Conservation (phyloP, 2,113 vertebrate species). For the Brevimyrus niger region DNA sequence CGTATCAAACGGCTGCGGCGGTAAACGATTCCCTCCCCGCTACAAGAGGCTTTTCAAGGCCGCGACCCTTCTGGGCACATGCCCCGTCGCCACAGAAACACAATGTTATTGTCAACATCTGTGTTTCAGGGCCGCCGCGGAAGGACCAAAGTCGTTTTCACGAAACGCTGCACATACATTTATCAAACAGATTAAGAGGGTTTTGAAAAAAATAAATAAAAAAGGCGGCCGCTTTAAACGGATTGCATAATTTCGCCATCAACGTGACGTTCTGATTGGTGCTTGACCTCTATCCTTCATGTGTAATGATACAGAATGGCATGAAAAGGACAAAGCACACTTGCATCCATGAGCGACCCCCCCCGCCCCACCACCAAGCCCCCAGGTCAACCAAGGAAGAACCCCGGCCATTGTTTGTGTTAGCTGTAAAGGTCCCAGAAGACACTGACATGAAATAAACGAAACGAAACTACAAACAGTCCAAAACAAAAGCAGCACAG, state of each 20-base stretch:
- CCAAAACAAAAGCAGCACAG: background rate
- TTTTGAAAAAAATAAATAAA: slow-evolving; percentile 51
- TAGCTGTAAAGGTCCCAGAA: background rate
- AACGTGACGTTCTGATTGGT: slow-evolving; percentile 58
- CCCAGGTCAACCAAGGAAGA: slow-evolving; percentile 38
- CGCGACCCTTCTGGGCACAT: background rate
- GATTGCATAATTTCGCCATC: slow-evolving; percentile 65
- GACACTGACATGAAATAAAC: background rate
- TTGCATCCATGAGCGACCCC: background rate
- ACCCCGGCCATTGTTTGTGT: background rate
- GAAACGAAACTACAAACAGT: background rate
- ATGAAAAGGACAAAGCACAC: slow-evolving; percentile 27
- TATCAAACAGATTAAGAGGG: slow-evolving; percentile 46
- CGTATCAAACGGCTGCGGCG: background rate
- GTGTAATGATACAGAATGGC: slow-evolving; percentile 47
- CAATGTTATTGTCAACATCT: slow-evolving; percentile 46
- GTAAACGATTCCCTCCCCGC: background rate
- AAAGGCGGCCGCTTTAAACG: slow-evolving; percentile 50
- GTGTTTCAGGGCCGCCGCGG: slow-evolving; percentile 51
- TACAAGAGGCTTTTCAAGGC: background rate
- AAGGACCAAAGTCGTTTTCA: slow-evolving; percentile 55
- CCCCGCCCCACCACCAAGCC: background rate
- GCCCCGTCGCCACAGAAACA: background rate
- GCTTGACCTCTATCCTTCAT: slow-evolving; percentile 61
- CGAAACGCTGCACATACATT: slow-evolving; percentile 54